These are phyloP conservation scores for Pelecanoides urinatrix DNA, from an alignment of 2,113 vertebrate genomes.

Conservation along the genomic window DNA sequence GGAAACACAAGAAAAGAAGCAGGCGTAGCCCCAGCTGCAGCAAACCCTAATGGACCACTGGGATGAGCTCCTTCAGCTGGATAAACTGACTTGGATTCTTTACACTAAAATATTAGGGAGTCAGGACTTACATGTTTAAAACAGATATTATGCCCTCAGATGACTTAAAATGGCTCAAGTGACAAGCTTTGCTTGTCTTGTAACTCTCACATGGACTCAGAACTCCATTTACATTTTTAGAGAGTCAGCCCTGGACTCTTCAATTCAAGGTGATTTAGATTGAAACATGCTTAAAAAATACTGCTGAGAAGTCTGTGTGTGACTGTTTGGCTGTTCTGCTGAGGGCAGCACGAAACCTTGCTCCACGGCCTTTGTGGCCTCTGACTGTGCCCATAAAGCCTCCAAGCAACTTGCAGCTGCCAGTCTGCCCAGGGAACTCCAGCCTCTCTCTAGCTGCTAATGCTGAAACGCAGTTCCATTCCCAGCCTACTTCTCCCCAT, in stretches of 20 bases:
- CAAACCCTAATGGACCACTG: not conserved
- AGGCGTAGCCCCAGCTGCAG: not conserved
- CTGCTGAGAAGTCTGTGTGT: not conserved
- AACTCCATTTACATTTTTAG: not conserved
- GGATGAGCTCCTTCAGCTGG: not conserved
- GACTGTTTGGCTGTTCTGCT: not conserved
- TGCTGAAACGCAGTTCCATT: not conserved
- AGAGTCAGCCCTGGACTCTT: not conserved
- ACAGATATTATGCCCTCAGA: not conserved
- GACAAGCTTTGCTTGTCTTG: not conserved
- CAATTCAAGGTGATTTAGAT: not conserved
- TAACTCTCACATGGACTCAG: not conserved
- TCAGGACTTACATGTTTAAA: not conserved
- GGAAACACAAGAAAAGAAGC: not conserved
- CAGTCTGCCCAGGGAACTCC: not conserved
- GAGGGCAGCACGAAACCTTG: not conserved
- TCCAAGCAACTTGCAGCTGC: not conserved
- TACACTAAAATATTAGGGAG: not conserved
- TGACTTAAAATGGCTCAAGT: not conserved
- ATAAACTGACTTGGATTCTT: not conserved
- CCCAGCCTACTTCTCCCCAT: not conserved
- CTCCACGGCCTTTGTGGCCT: fast-evolving
- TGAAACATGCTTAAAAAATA: not conserved
- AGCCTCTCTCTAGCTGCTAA: not conserved
- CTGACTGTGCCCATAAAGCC: not conserved